Base-by-base conservation (phyloP, 2,797 vertebrate genomes). In the Staurois parvus region DNA sequence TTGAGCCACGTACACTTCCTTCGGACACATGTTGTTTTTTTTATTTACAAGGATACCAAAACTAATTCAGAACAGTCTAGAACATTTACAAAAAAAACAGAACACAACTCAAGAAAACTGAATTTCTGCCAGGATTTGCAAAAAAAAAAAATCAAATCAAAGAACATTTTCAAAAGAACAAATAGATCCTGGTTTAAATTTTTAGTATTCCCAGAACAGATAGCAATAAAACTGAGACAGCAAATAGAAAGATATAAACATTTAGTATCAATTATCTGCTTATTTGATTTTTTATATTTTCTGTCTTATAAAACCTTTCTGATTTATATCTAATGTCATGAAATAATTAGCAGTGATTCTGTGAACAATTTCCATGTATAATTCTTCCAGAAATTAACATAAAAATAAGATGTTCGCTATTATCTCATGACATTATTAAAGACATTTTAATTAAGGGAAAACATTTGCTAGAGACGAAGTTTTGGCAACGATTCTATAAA, bases 301-400 rank as follows among this genome's bases (percentile, higher is more conserved):
- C n/a, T 62, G 64, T 68, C 56, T 52, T 12, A n/a, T 26, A 74
- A 40, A 45, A 73, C 19, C n/a, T 32, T 21, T 7, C n/a, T 66
- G 28, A 84, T 84, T 84, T 84, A 85, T 48, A 40, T 42, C n/a
- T 26, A 28, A 73, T 48, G 21, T 64, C 28, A 67, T 48, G 48
- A 79, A 48, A 30, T 52, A 48, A 52, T 79, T 84, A 79, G n/a
- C 45, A 2, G 8, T 37, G 45, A 56, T 52, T 30, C 42, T 28
- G 4, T 12, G 30, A 74, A 24, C 28, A 7, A 8, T 73, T 73
- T 42, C 11, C 8, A 67, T 34, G 30, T 52, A 10, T 12, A 72
- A 11, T 59, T 64, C 75, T 26, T 17, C 11, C 28, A 24, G 59
- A 45, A 45, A 45, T 45, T 45, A 45, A 13, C 42, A 45, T 45